These are phyloP conservation scores for Bubo blakistoni DNA, from an alignment of 2,113 vertebrate species.

Conservation along the genomic window DNA sequence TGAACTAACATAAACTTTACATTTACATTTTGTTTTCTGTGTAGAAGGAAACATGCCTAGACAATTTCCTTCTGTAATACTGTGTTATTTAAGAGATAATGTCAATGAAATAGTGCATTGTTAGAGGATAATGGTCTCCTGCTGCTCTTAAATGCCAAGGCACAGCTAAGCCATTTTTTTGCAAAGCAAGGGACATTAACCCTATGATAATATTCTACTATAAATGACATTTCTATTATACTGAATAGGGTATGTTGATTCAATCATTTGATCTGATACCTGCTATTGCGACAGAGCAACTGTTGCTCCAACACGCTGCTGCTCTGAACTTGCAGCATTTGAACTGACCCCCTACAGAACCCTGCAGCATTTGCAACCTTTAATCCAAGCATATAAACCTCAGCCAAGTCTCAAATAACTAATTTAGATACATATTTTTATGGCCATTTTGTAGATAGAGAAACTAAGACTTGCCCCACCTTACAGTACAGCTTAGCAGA, in stretches of 20 bases:
- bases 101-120: neutral
- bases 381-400: neutral
- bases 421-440: neutral
- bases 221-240: neutral
- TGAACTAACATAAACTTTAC: neutral
- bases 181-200: constrained; percentile 8
- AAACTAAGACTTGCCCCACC: neutral
- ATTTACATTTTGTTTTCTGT: neutral
- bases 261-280: neutral
- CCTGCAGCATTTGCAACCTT: neutral
- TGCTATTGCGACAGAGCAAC: neutral
- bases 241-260: neutral
- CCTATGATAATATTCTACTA: neutral
- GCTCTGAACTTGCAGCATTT: neutral
- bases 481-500: neutral
- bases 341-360: neutral
- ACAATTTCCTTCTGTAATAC: neutral
- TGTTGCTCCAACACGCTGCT: neutral
- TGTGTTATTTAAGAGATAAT: constrained; percentile 12
- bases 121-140: constrained; percentile 24
- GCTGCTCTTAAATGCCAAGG: constrained; percentile 32
- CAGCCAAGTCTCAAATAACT: neutral
- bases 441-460: neutral
- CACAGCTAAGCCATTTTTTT: constrained; percentile 2
- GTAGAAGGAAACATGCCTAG: neutral